A percentile compares a stretch with the other conserved stretches of the same genome.
These are phyloP conservation scores for Eira barbara DNA, from an alignment of 2,113 vertebrate genomes.

Conservation along the genomic window DNA sequence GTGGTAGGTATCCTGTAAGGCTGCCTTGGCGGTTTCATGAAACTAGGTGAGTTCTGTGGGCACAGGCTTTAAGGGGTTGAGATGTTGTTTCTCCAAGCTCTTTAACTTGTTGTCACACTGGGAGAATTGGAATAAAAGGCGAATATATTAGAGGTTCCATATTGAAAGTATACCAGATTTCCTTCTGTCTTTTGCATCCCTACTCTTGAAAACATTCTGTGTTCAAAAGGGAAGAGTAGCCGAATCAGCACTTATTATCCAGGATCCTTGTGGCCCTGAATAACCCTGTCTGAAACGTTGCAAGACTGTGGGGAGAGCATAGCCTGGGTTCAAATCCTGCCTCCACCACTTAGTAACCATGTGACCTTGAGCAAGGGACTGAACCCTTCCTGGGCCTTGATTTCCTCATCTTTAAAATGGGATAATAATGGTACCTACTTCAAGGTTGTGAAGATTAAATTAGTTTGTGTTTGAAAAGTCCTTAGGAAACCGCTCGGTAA, in stretches of 20 bases:
- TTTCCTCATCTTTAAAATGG: conserved; percentile 25
- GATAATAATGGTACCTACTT: not conserved
- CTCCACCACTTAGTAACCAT: not conserved
- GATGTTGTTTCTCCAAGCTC: not conserved
- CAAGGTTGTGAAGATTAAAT: not conserved
- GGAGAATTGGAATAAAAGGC: not conserved
- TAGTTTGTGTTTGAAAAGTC: conserved; percentile 7
- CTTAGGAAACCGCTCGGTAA: not conserved
- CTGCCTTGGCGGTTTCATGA: not conserved
- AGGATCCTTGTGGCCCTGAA: not conserved
- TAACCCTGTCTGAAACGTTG: not conserved
- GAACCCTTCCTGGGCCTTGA: not conserved
- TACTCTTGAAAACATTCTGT: not conserved
- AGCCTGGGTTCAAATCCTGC: conserved; percentile 1
- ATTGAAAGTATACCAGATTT: not conserved
- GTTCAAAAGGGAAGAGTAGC: not conserved
- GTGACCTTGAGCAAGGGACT: conserved; percentile 20
- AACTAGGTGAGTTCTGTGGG: not conserved
- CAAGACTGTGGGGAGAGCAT: not conserved
- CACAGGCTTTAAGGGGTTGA: not conserved
- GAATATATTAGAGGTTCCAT: not conserved
- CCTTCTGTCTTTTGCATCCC: not conserved
- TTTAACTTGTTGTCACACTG: not conserved
- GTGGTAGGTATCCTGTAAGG: not conserved
- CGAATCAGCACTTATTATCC: not conserved